These are phyloP conservation scores for Phrynocephalus forsythii DNA, from an alignment of 2,797 vertebrate genomes.

Conservation along the genomic window DNA sequence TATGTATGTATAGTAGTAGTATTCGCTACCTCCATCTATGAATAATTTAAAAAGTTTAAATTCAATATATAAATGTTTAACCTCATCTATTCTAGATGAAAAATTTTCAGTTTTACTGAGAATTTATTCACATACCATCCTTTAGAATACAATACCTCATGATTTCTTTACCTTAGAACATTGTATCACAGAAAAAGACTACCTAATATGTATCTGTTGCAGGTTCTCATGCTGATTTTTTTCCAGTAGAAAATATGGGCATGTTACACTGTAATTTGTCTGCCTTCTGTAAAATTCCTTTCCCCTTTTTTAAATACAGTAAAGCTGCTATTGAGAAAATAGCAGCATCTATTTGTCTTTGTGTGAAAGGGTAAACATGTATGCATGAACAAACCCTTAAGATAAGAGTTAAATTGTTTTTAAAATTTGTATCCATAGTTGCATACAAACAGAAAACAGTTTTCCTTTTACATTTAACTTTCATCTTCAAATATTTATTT, in stretches of 20 bases:
- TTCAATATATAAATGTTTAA: neutral
- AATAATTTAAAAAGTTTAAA: neutral
- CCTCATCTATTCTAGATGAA: neutral
- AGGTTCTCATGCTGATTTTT: neutral
- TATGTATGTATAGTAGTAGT: neutral
- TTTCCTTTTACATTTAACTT: neutral
- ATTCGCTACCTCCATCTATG: constrained; percentile 8
- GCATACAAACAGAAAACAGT: neutral
- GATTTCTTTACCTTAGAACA: constrained; percentile 3
- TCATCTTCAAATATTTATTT: no score
- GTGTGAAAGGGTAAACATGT: neutral
- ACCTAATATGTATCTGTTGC: neutral
- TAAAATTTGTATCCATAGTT: neutral
- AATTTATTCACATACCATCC: constrained; percentile 16
- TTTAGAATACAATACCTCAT: neutral
- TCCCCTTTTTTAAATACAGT: neutral
- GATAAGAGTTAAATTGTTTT: neutral
- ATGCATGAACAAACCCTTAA: neutral
- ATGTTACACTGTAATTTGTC: neutral
- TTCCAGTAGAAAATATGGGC: no score
- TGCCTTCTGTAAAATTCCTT: neutral
- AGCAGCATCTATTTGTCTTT: neutral
- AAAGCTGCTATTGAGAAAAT: neutral
- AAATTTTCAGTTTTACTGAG: constrained; percentile 15
- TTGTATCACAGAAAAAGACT: neutral